Percentiles rank a stretch among this genome's conserved stretches.
These are phyloP conservation scores for Argyresthia albistria DNA, from an alignment of 2,888 invertebrate genomes.

Conservation along the genomic window DNA sequence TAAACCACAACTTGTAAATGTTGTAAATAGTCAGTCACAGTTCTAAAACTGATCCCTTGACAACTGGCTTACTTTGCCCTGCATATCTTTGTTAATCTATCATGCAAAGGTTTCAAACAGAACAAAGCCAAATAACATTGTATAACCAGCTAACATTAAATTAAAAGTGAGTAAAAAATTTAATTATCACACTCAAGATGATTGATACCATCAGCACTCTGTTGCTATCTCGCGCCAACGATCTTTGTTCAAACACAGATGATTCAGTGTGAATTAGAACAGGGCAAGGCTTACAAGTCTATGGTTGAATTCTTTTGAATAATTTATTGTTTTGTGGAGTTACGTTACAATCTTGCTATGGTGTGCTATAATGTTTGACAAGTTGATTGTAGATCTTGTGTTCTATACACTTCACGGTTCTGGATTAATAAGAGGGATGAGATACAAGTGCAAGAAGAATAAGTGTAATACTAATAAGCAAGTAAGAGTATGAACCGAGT, in stretches of 20 bases:
- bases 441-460: neutral
- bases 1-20: too few species aligned
- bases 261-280: neutral
- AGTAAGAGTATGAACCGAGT: neutral
- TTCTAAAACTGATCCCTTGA: neutral
- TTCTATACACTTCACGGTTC: slow-evolving; percentile 29
- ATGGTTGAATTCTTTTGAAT: neutral
- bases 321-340: neutral
- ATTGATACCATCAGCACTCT: neutral
- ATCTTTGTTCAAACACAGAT: slow-evolving; percentile 2
- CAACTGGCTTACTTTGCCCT: too few species aligned
- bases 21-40: neutral
- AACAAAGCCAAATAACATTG: too few species aligned
- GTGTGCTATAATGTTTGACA: slow-evolving; percentile 26
- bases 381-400: slow-evolving; percentile 34
- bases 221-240: neutral
- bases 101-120: too few species aligned
- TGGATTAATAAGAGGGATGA: slow-evolving; percentile 2
- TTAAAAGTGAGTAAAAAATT: too few species aligned
- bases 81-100: too few species aligned
- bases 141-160: too few species aligned
- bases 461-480: neutral
- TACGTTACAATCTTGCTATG: neutral
- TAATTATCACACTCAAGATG: neutral
- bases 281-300: neutral